Evolutionary conservation across 2,113 vertebrate species (phyloP), one percentile per base, ranked within the genome.

Genomic region (Toxostoma redivivum): DNA sequence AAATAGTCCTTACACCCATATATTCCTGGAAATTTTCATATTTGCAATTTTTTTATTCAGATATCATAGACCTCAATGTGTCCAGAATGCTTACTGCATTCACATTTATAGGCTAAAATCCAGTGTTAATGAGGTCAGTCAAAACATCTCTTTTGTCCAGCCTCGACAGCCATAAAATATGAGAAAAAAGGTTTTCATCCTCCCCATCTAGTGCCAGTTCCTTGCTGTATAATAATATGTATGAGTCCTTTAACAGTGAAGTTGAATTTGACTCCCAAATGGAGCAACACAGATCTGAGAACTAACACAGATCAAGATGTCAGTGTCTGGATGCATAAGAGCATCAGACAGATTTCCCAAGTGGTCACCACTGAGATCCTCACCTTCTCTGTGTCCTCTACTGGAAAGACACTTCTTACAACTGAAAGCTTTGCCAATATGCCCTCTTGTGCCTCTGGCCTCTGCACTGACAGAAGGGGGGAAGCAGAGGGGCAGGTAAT

Each of bases 361-460:
- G 4, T 2, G 6, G 11, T 50, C 67, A 83, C 2, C 0, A 1
- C 51, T 22, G 7, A 72, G 11, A 17, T 51, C 35, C 11, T 54
- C 38, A 22, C 23, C 12, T 47, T 28, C 14, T 33, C 24, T 30
- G 10, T 30, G 30, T 57, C 12, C 28, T 70, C 12, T 37, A 6
- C 19, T 33, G 35, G 33, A 58, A 83, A 67, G 50, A 13, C 7
- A 24, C 8, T 47, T 69, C 54, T 60, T 51, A 40, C 31, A 57
- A 24, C 6, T 23, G 31, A 72, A 71, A 31, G 14, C 8, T 86
- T 38, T 57, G 45, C 3, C 2, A 47, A 74, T 33, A 22, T 28
- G 20, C 9, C 19, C 24, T 13, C 23, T 24, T 67, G 21, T 83
- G 22, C 25, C 77, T 71, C 42, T 42, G 47, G 22, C 17, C 13